phyloP scores from a whole-genome alignment of 1,140 invertebrate species.

The Bombus haemorrhoidalis region DNA sequence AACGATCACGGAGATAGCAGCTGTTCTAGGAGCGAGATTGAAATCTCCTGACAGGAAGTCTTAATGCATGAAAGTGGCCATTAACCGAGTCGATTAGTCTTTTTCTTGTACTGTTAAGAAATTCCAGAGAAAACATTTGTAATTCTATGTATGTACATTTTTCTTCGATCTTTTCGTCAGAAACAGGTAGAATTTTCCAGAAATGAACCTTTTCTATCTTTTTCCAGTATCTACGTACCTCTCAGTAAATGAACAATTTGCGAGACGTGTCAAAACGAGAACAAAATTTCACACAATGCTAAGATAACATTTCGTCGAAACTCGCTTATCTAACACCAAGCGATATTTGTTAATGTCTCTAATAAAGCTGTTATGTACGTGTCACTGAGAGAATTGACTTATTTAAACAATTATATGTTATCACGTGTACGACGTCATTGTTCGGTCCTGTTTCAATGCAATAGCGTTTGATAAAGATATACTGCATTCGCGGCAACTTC shows the following conservation, averaged over 20 bases:
- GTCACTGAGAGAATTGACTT: neutral
- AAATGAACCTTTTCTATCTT: neutral
- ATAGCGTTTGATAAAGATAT: conserved; percentile 31
- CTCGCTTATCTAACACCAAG: neutral
- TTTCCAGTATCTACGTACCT: too few species aligned
- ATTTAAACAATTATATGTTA: conserved; percentile 12
- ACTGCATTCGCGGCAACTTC: conserved; percentile 17
- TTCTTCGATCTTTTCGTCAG: neutral
- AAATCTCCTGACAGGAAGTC: neutral
- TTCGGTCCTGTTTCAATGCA: neutral
- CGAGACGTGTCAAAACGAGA: too few species aligned
- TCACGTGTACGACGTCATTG: neutral
- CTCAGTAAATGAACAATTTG: too few species aligned
- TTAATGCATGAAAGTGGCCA: neutral
- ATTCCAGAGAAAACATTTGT: neutral
- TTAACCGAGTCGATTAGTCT: neutral
- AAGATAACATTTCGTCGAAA: neutral
- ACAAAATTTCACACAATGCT: neutral
- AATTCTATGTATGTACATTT: neutral
- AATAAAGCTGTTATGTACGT: neutral
- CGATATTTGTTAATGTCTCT: neutral
- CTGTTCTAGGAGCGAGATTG: too few species aligned
- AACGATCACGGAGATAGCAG: neutral
- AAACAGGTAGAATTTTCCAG: neutral
- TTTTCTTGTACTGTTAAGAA: neutral